Conservation (phyloP, 2,113 vertebrate species). For the Callaeas wilsoni region DNA sequence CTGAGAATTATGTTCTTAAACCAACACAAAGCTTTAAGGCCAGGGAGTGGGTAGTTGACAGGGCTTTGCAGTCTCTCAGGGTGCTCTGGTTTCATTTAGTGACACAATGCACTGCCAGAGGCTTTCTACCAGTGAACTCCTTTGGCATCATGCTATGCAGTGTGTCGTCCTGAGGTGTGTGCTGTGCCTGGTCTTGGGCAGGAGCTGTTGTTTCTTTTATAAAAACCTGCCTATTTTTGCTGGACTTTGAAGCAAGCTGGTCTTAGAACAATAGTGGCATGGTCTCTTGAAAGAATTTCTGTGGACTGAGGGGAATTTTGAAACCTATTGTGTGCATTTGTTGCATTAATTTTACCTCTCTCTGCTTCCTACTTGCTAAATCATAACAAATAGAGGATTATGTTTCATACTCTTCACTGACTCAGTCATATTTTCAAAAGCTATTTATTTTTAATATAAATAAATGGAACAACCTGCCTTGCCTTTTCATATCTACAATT, state of each 20-base stretch:
- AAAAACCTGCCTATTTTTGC: background rate
- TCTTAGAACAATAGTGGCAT: background rate
- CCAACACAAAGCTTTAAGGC: background rate
- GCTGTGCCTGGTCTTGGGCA: background rate
- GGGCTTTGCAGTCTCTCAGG: background rate
- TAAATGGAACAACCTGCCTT: background rate
- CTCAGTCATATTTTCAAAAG: background rate
- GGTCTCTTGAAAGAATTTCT: background rate
- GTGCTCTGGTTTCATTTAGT: background rate
- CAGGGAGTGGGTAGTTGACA: background rate
- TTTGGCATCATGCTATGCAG: rapidly evolving
- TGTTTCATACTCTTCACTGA: slow-evolving; percentile 9
- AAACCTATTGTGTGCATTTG: background rate
- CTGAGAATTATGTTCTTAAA: background rate
- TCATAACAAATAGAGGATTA: background rate
- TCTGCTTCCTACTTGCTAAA: background rate
- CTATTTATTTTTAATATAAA: slow-evolving; percentile 32
- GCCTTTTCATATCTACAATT: background rate
- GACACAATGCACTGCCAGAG: background rate
- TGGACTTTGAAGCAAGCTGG: background rate
- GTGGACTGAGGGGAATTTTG: background rate
- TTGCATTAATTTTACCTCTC: background rate
- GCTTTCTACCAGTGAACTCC: background rate
- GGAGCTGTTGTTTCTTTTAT: background rate
- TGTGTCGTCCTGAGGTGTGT: background rate